phyloP scores from a whole-genome alignment of 1,140 invertebrate species.

The Halictus rubicundus region DNA sequence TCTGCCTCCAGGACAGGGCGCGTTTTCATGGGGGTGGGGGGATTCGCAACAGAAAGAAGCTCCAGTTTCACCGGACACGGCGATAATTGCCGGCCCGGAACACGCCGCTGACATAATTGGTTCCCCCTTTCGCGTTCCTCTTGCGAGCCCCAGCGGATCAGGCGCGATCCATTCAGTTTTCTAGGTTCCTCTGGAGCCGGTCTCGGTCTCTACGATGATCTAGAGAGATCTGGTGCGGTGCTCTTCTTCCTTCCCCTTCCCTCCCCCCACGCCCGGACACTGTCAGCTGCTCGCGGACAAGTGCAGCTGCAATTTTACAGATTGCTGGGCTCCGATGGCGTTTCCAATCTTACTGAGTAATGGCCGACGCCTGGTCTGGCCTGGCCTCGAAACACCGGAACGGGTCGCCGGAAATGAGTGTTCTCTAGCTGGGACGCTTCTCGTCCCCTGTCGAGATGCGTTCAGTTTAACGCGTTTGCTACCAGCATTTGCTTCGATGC shows the following conservation, averaged over 20 bases:
- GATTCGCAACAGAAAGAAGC: conserved; percentile 7
- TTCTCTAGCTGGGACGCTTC: background rate
- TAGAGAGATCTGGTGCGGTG: no score
- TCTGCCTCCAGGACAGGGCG: no score
- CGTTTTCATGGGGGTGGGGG: background rate
- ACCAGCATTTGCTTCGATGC: no score
- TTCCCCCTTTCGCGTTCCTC: conserved; percentile 49
- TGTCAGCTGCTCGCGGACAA: background rate
- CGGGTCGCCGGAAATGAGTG: background rate
- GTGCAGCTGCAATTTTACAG: background rate
- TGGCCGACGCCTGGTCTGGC: background rate
- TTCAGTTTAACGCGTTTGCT: no score
- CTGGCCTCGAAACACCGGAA: background rate
- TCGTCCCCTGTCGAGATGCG: no score
- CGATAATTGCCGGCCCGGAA: conserved; percentile 56
- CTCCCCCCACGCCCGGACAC: background rate
- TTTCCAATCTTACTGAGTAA: background rate
- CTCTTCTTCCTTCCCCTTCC: no score
- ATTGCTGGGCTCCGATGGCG: background rate
- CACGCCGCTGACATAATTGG: conserved; percentile 60
- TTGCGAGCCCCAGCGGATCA: conserved; percentile 9
- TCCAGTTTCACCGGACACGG: conserved; percentile 41
- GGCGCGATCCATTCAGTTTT: background rate
- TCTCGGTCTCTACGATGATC: background rate
- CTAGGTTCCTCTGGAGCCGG: background rate